phyloP scores from a whole-genome alignment of 2,888 invertebrate genomes.

The Boloria selene region DNA sequence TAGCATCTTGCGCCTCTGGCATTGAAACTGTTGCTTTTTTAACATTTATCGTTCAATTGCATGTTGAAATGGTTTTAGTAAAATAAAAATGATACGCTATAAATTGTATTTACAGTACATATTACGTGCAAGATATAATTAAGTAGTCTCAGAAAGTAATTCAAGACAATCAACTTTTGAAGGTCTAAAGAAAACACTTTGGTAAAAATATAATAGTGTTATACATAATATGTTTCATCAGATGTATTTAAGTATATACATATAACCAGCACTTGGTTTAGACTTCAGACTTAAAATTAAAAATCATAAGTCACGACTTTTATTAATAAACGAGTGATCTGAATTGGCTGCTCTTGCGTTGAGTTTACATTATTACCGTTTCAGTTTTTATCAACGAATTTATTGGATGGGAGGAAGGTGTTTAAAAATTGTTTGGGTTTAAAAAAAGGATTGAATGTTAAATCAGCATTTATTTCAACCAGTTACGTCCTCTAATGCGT shows the following conservation, averaged over 20 bases:
- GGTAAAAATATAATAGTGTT: no score
- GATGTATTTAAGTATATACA: no score
- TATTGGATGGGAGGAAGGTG: constrained; percentile 63
- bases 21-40: not conserved
- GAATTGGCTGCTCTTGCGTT: constrained; percentile 25
- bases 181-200: no score
- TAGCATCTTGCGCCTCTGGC: constrained; percentile 5
- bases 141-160: no score
- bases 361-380: constrained; percentile 59
- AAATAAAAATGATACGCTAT: not conserved
- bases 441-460: constrained; percentile 64
- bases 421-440: constrained; percentile 60
- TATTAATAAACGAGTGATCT: not conserved
- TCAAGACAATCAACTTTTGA: no score
- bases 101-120: not conserved
- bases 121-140: no score
- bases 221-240: no score
- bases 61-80: not conserved
- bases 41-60: constrained; percentile 1
- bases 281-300: no score
- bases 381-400: constrained; percentile 71
- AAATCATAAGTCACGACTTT: not conserved
- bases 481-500: constrained; percentile 66
- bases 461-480: constrained; percentile 68
- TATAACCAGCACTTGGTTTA: no score